phyloP scores from a whole-genome alignment of 2,888 invertebrate species.

The Dynastes grantii region DNA sequence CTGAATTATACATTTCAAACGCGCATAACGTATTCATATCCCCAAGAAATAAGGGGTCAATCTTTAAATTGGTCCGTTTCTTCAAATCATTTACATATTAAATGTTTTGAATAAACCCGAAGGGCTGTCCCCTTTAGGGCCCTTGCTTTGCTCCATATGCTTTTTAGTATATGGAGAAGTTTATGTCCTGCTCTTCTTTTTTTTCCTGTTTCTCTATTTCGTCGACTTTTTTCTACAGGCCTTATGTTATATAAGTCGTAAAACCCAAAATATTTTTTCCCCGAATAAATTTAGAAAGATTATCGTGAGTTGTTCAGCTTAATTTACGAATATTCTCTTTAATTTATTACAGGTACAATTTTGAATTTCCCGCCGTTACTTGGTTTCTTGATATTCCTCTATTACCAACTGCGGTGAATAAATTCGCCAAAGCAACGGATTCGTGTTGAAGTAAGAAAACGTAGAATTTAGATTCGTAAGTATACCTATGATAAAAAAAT shows the following conservation, averaged over 20 bases:
- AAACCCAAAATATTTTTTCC: slow-evolving; percentile 21
- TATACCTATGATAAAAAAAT: slow-evolving; percentile 38
- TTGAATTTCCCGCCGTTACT: slow-evolving; percentile 48
- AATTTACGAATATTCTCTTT: slow-evolving; percentile 35
- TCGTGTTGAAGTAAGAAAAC: slow-evolving; percentile 53
- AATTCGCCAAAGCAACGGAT: slow-evolving; percentile 45
- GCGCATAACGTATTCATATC: slow-evolving; percentile 61
- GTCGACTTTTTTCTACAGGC: slow-evolving; percentile 56
- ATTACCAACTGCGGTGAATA: slow-evolving; percentile 58
- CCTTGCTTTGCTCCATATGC: slow-evolving; percentile 44
- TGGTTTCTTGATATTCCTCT: slow-evolving; percentile 54
- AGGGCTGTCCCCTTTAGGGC: slow-evolving; percentile 29
- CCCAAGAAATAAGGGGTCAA: slow-evolving; percentile 59
- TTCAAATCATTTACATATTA: slow-evolving; percentile 58
- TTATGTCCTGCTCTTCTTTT: slow-evolving; percentile 35
- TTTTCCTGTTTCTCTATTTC: slow-evolving; percentile 56
- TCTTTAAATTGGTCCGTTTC: slow-evolving; percentile 59
- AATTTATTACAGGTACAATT: slow-evolving; percentile 55
- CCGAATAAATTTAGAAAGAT: slow-evolving; percentile 3
- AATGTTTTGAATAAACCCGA: slow-evolving; percentile 57
- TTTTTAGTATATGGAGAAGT: slow-evolving; percentile 44
- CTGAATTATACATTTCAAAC: slow-evolving; percentile 59
- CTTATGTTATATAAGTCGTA: slow-evolving; percentile 51
- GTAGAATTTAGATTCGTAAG: slow-evolving; percentile 56
- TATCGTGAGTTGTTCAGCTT: slow-evolving; percentile 9